Percentiles rank a stretch among this genome's conserved stretches.
These are phyloP conservation scores for Synanthedon myopaeformis DNA, from an alignment of 2,888 invertebrate species.

Conservation along the genomic window DNA sequence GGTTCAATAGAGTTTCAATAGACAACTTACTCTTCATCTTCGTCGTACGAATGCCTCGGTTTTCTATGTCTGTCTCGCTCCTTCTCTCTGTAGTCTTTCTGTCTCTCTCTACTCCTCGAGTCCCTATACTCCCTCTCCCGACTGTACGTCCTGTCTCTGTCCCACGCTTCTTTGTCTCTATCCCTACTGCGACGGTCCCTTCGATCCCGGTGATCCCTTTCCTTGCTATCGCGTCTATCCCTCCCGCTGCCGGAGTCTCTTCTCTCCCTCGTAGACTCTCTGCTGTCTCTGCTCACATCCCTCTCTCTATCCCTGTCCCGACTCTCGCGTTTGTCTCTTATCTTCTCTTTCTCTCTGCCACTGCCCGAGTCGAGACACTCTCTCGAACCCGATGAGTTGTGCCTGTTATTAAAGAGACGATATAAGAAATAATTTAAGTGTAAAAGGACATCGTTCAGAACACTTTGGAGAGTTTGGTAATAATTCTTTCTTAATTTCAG, in stretches of 20 bases:
- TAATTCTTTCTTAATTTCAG: too few species aligned
- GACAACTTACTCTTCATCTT: slow-evolving; percentile 76
- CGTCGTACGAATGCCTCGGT: slow-evolving; percentile 75
- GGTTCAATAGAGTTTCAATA: too few species aligned
- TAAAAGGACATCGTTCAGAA: background rate
- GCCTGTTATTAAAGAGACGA: slow-evolving; percentile 22
- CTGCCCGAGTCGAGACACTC: slow-evolving; percentile 64
- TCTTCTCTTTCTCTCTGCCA: slow-evolving; percentile 59
- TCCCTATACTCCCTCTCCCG: slow-evolving; percentile 51
- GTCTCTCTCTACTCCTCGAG: slow-evolving; percentile 56
- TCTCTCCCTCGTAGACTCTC: slow-evolving; percentile 37
- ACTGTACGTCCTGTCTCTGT: slow-evolving; percentile 58
- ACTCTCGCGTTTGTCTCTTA: slow-evolving; percentile 50
- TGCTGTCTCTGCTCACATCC: slow-evolving; percentile 45
- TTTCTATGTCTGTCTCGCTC: slow-evolving; percentile 68
- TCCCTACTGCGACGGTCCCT: slow-evolving; percentile 46
- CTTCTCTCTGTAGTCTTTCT: slow-evolving; percentile 60
- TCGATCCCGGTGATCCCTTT: slow-evolving; percentile 37
- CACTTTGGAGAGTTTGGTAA: too few species aligned
- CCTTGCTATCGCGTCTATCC: slow-evolving; percentile 51
- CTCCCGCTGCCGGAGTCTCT: slow-evolving; percentile 57
- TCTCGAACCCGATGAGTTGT: slow-evolving; percentile 60
- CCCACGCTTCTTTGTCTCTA: slow-evolving; percentile 49
- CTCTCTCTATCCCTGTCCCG: slow-evolving; percentile 46
- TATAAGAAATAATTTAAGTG: background rate